A percentile compares a stretch with the other conserved stretches of the same genome.
Evolutionary conservation across 1,140 invertebrate genomes (phyloP).

Genomic region (Drosophila bocqueti): DNA sequence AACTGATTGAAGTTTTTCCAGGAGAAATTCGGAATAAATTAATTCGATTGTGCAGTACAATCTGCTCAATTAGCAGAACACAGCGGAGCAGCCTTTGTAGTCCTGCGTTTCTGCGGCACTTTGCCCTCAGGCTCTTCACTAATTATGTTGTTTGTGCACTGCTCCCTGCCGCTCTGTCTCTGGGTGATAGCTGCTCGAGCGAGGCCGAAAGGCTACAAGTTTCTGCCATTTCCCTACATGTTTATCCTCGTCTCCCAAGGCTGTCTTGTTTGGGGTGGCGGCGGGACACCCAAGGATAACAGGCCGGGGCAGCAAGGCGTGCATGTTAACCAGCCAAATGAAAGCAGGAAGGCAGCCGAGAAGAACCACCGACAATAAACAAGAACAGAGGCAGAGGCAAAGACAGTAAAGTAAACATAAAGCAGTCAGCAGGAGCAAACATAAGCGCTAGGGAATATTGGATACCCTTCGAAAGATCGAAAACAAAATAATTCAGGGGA

Average conservation of each 20-base stretch:
- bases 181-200: slow-evolving; percentile 24
- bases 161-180: slow-evolving; percentile 4
- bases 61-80: slow-evolving; percentile 62
- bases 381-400: slow-evolving; percentile 41
- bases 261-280: slow-evolving; percentile 25
- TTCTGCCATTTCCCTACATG: slow-evolving; percentile 76
- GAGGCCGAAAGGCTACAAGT: slow-evolving; percentile 64
- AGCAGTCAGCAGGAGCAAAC: background rate
- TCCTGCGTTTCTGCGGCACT: background rate
- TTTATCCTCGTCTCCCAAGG: slow-evolving; percentile 45
- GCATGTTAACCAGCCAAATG: slow-evolving; percentile 46
- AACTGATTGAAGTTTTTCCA: slow-evolving; percentile 48
- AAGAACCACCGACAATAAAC: slow-evolving; percentile 34
- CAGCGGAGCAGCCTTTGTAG: slow-evolving; percentile 21
- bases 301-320: background rate
- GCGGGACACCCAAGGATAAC: slow-evolving; percentile 9
- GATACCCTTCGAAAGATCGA: background rate
- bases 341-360: slow-evolving; percentile 31
- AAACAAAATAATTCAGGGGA: background rate
- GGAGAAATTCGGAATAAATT: slow-evolving; percentile 47
- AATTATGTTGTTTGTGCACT: slow-evolving; percentile 68
- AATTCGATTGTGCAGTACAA: slow-evolving; percentile 59
- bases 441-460: background rate
- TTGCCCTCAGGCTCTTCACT: slow-evolving; percentile 51
- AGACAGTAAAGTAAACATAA: slow-evolving; percentile 44